A percentile compares a stretch with the other conserved stretches of the same genome.
Evolutionary conservation across 2,113 vertebrate species (phyloP).

Genomic region (Carassius gibelio): DNA sequence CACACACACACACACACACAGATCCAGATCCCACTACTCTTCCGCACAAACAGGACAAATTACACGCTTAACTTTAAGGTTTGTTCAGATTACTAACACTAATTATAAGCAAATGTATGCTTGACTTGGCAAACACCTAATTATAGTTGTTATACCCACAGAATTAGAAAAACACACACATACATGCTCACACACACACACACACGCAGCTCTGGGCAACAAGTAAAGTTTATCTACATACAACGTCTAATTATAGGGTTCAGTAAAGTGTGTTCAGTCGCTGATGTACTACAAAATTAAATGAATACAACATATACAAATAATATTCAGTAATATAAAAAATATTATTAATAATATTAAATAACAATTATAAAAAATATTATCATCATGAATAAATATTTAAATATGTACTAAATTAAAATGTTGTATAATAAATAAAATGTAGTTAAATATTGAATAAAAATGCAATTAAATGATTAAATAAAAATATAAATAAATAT

Average conservation of each 20-base stretch:
- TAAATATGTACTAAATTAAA: neutral
- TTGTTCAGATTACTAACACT: neutral
- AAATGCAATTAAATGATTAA: too few relatives aligned
- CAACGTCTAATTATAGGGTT: neutral
- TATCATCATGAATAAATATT: neutral
- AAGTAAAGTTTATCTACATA: neutral
- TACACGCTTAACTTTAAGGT: neutral
- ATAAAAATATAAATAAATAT: too few relatives aligned
- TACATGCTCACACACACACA: neutral
- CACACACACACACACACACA: neutral
- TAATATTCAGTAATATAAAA: neutral
- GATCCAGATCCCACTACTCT: too few relatives aligned
- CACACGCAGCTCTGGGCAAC: neutral
- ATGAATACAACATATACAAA: neutral
- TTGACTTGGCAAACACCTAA: slow-evolving; percentile 12
- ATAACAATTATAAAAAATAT: neutral
- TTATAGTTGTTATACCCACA: neutral
- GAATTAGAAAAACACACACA: neutral
- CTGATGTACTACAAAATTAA: neutral
- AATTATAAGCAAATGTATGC: slow-evolving; percentile 7
- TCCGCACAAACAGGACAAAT: neutral
- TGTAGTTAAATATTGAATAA: neutral
- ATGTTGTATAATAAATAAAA: neutral
- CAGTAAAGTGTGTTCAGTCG: neutral
- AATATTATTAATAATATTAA: neutral